Evolutionary conservation across 2,888 invertebrate genomes (phyloP), one percentile per base, ranked within the genome.

Genomic region (Cynaeus angustus): DNA sequence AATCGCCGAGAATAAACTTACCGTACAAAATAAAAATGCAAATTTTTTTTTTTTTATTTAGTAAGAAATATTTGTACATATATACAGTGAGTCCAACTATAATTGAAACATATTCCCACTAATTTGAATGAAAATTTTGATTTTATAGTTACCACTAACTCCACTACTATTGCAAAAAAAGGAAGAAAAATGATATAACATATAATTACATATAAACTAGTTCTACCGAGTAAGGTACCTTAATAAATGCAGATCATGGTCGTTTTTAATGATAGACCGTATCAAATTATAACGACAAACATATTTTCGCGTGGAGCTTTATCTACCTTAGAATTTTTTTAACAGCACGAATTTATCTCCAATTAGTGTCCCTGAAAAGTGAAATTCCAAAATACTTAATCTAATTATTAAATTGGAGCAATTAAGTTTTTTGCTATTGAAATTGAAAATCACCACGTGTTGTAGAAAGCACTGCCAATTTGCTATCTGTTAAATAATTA

Each of bases 401-500:
- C 10, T 50, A 50, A 50, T 50, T 50, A 50, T 28, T 28, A 26
- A 50, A 50, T 50, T 50, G 26, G n/a, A 1, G 14, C n/a, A 46
- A 46, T 46, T 46, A 10, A 9, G 12, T 16, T 46, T 16, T 9
- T 16, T 9, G 33, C n/a, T 13, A 8, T 8, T 53, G 13, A 37
- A 53, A 53, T 10, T 52, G 6, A 33, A 41, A 56, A 41, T 56
- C 33, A 12, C 14, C 53, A 53, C 37, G 33, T 13, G 53, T 33
- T 50, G 26, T 50, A 50, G 61, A 61, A 61, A 61, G 46, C 48
- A 46, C 33, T 14, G 14, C 46, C 12, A 61, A 48, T 61, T 48
- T 61, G 46, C 2, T 9, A 48, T 16, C 28, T 6, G 28, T 28
- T 26, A 37, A 55, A 43, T 43, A 33, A 13, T 8, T 33, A n/a